Conservation (phyloP, 2,113 vertebrate species). For the Gila orcuttii region DNA sequence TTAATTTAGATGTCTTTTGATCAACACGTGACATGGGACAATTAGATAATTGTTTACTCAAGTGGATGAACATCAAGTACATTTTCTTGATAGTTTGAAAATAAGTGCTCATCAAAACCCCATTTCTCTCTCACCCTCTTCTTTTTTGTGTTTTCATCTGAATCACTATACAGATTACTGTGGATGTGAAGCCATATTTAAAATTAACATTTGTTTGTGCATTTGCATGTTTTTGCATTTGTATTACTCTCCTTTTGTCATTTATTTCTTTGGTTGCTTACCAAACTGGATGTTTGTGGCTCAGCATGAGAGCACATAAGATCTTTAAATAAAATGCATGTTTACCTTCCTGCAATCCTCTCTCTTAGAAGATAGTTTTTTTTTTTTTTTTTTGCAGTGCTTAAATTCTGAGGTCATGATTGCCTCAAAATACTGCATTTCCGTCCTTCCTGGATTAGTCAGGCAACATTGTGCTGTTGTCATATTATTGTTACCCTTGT, state of each 20-base stretch:
- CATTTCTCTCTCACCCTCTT: not conserved
- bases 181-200: constrained; percentile 11
- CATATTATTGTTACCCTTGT: not conserved
- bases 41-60: not conserved
- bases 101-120: not conserved
- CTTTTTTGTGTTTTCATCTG: not conserved
- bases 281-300: not conserved
- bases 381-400: not conserved
- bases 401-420: not conserved
- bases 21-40: not conserved
- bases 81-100: constrained; percentile 16
- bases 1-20: not conserved
- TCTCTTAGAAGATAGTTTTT: not conserved
- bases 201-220: constrained; percentile 1
- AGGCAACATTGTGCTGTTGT: not conserved
- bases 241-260: constrained; percentile 12
- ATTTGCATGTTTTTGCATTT: constrained; percentile 42
- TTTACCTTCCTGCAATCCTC: not conserved
- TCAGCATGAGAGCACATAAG: not conserved
- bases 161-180: constrained; percentile 4
- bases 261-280: not conserved
- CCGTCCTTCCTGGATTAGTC: not conserved
- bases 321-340: not conserved
- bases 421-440: not conserved
- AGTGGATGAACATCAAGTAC: constrained; percentile 2